A percentile compares a stretch with the other conserved stretches of the same genome.
Conservation (phyloP, 2,888 invertebrate species). For the Polia nebulosa region DNA sequence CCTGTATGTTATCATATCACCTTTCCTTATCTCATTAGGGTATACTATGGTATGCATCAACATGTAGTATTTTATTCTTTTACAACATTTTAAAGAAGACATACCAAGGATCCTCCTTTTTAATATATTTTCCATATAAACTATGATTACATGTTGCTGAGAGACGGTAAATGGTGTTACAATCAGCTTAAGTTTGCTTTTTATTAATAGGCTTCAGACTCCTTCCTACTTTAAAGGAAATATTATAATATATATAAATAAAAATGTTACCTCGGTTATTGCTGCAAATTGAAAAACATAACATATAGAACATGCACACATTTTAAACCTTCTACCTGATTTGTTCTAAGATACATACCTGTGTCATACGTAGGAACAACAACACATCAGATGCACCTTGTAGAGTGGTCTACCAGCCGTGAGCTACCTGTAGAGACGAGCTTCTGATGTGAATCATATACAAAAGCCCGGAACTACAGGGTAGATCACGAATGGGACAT, state of each 20-base stretch:
- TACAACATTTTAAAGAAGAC: neutral
- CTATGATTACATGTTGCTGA: neutral
- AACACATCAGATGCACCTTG: conserved; percentile 66
- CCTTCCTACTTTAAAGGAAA: neutral
- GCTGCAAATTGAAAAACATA: neutral
- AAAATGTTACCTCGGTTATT: neutral
- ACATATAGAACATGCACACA: neutral
- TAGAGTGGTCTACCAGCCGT: conserved; percentile 97
- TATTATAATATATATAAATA: neutral
- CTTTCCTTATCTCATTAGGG: neutral
- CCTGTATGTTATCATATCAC: neutral
- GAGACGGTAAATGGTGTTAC: neutral
- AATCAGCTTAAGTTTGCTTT: too few species aligned
- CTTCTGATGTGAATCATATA: conserved; percentile 98
- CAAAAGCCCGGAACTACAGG: conserved; percentile 99
- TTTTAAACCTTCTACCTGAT: conserved; percentile 8
- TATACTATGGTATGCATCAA: too few species aligned
- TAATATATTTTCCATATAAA: neutral
- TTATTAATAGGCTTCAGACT: neutral
- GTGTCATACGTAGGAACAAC: neutral
- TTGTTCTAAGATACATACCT: neutral
- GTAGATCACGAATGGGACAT: conserved; percentile 96
- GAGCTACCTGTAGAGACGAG: conserved; percentile 99
- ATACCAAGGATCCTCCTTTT: too few species aligned
- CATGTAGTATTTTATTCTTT: neutral